Evolutionary conservation across 1,140 invertebrate species (phyloP).

Genomic region (Pentalonia nigronervosa): DNA sequence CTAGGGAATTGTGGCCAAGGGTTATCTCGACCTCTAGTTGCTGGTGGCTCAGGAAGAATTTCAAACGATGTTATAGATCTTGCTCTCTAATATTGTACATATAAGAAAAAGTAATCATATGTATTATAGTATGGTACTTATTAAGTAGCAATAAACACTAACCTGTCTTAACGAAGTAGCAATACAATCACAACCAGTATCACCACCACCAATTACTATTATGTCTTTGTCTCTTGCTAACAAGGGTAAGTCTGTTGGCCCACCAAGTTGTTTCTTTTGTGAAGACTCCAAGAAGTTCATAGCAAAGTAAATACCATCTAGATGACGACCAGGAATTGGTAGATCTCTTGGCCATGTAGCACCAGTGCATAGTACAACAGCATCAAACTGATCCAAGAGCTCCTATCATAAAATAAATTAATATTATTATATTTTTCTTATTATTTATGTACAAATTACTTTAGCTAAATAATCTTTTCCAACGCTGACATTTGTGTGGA

Average conservation of each 20-base stretch:
- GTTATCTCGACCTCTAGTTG: constrained; percentile 81
- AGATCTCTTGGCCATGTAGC: constrained; percentile 96
- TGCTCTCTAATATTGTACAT: constrained; percentile 74
- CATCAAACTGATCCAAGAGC: constrained; percentile 80
- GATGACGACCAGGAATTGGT: constrained; percentile 81
- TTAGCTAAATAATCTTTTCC: constrained; percentile 88
- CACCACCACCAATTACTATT: constrained; percentile 96
- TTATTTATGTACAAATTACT: constrained; percentile 64
- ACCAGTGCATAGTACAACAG: constrained; percentile 88
- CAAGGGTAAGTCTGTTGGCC: constrained; percentile 69
- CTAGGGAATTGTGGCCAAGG: constrained; percentile 98
- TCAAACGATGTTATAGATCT: constrained; percentile 96
- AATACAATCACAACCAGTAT: constrained; percentile 99
- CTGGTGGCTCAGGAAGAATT: constrained; percentile 92
- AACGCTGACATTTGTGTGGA: constrained; percentile 89
- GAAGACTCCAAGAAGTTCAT: constrained; percentile 97
- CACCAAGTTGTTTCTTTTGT: constrained; percentile 94
- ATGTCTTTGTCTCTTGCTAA: constrained; percentile 94
- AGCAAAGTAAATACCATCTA: constrained; percentile 94
- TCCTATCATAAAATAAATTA: constrained; percentile 64
- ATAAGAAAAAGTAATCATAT: neutral
- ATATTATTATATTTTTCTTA: neutral
- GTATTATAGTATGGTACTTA: neutral
- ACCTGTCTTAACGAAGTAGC: constrained; percentile 94
- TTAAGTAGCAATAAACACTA: constrained; percentile 58